Conservation (phyloP, 2,113 vertebrate genomes). For the Caloenas nicobarica region DNA sequence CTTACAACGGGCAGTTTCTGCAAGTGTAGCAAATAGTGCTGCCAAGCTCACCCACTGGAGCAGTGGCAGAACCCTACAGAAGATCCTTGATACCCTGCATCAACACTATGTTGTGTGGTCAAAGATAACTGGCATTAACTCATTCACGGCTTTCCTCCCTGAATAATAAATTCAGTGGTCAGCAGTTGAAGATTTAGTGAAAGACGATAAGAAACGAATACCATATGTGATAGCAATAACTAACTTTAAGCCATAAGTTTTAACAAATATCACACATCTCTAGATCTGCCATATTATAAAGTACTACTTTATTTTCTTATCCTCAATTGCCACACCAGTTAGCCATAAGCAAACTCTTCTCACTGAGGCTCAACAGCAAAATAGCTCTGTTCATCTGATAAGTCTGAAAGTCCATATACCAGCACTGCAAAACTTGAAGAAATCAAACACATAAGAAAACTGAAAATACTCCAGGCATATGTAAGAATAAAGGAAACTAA, state of each 20-base stretch:
- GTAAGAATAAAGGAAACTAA: background rate
- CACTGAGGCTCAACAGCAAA: background rate
- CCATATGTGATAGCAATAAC: background rate
- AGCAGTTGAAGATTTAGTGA: background rate
- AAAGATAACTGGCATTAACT: background rate
- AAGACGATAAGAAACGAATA: background rate
- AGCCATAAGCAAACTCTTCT: background rate
- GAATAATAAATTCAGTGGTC: background rate
- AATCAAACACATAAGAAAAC: background rate
- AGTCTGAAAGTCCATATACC: background rate
- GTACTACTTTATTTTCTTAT: background rate
- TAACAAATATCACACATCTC: background rate
- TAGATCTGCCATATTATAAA: background rate
- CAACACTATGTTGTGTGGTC: fast-evolving
- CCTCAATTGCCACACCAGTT: background rate
- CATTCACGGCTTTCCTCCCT: background rate
- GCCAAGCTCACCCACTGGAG: background rate
- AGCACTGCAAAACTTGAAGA: background rate
- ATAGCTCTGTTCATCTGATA: background rate
- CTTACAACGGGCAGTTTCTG: background rate
- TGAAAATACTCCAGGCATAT: background rate
- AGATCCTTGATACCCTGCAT: background rate
- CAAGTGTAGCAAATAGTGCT: background rate
- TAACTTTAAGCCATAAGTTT: background rate
- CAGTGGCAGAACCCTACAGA: background rate